Evolutionary conservation across 2,797 vertebrate genomes (phyloP), one percentile per base, ranked within the genome.

Genomic region (Betta splendens): DNA sequence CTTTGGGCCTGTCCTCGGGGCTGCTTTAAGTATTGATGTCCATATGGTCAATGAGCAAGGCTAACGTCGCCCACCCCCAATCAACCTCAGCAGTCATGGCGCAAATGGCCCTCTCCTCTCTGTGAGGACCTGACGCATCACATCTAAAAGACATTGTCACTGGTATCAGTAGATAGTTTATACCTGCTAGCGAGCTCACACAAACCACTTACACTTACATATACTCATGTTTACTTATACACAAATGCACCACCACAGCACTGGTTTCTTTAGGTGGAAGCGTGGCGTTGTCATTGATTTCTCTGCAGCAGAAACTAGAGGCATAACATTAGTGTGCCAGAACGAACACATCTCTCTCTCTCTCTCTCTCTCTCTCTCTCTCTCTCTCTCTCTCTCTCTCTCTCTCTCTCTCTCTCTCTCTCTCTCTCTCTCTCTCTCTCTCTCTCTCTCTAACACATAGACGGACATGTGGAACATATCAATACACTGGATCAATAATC

Each of bases 21-120:
- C 76, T 35, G 45, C 78, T 80, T 61, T 50, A 39, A 51, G 66
- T 87, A 89, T 90, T 83, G 89, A 89, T 90, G 79, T 75, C 67
- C 77, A 79, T 84, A 68, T 84, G 86, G 83, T 86, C 83, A 87
- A 83, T 86, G 80, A 84, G 84, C 77, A 77, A 83, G 69, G 87
- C 84, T 88, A 87, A 89, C 76, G 64, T 74, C 48, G n/a, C 72
- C 75, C 79, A 50, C 61, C 74, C 75, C 55, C 43, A 60, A 84
- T 89, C 83, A 85, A 85, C 87, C 80, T 48, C 57, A 33, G 69
- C 77, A 73, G 66, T 65, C 51, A 5, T 1, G 9, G 58, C 69
- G 62, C 73, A 79, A 85, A 83, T 72, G 69, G 59, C 59, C 49
- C 52, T 69, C 59, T 54, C 46, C 17, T 68, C 35, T 51, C 32